Evolutionary conservation across 1,140 invertebrate genomes (phyloP), one percentile per base, ranked within the genome.

Genomic region (Bombus haemorrhoidalis): DNA sequence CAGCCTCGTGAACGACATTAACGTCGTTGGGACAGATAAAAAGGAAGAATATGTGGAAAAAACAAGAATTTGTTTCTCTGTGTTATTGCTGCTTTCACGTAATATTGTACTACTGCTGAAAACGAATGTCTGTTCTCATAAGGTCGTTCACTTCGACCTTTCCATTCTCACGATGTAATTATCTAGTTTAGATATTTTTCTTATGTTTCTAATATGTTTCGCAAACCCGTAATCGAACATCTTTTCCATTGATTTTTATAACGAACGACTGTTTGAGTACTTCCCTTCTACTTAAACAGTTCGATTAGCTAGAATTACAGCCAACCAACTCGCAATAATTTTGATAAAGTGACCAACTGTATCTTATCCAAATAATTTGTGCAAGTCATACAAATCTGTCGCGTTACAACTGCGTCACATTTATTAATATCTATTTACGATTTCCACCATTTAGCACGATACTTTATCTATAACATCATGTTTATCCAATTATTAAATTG

Each of bases 121-220:
- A 84, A 79, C 76, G 83, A 84, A 57, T 25, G 64, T 79, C 47
- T 39, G 66, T 72, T 84, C 83, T 47, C 83, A 72, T 72, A 71
- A 71, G 53, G 76, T 84, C 76, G 76, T 84, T 84, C 83, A 84
- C 83, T 79, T n/a, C 62, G 69, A 34, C 47, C 25, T 62, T 62
- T 79, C 66, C 25, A 47, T 37, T 57, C 22, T 13, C 2, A 25
- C 32, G 15, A 69, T n/a, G 6, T 15, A 6, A 32, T 43, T 32
- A 32, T 47, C 15, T n/a, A 47, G n/a, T 43, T 2, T 73, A 25
- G 4, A 69, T 37, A 28, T 13, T 71, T 71, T 10, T 28, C 22
- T 39, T 39, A 71, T 39, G 1, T 39, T 71, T 2, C 1, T 39
- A 39, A 37, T 68, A 37, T 37, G 28, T 39, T 39, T 28, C 12